Conservation (phyloP, 23 tunicate genomes). For the Styela clava region DNA sequence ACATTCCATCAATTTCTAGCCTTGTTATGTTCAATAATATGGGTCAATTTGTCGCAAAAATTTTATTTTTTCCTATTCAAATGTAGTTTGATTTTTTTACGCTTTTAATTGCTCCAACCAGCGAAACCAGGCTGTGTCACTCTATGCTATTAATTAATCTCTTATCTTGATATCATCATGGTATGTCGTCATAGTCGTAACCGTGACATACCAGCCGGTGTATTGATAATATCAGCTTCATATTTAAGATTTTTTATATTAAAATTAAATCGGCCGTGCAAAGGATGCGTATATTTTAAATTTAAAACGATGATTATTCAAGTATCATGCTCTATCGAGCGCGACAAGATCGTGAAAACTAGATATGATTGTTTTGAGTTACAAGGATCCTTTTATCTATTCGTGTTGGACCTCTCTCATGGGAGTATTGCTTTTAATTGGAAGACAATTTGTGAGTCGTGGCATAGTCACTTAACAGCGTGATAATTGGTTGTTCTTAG, state of each 20-base stretch:
- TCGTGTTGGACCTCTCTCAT: not conserved
- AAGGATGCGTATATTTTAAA: not conserved
- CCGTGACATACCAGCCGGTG: not conserved
- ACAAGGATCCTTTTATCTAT: not conserved
- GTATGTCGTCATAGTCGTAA: not conserved
- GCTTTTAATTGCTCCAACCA: too few relatives aligned
- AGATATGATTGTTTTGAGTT: not conserved
- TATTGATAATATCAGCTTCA: not conserved
- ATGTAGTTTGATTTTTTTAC: too few relatives aligned
- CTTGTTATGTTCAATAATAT: too few relatives aligned
- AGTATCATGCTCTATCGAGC: too few relatives aligned
- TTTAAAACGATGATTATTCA: too few relatives aligned
- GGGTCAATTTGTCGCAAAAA: too few relatives aligned
- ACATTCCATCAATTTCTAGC: too few relatives aligned
- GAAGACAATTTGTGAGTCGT: not conserved
- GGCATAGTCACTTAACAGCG: conserved; percentile 12
- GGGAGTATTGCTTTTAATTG: not conserved
- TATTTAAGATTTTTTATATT: too few relatives aligned
- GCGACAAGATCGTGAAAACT: not conserved
- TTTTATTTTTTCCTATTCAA: too few relatives aligned
- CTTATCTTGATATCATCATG: not conserved
- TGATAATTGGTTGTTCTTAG: conserved; percentile 22
- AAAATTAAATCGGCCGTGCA: not conserved
- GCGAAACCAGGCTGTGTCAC: too few relatives aligned
- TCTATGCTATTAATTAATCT: too few relatives aligned